Evolutionary conservation across 2,113 vertebrate genomes (phyloP).

Genomic region (Gymnobelideus leadbeateri): DNA sequence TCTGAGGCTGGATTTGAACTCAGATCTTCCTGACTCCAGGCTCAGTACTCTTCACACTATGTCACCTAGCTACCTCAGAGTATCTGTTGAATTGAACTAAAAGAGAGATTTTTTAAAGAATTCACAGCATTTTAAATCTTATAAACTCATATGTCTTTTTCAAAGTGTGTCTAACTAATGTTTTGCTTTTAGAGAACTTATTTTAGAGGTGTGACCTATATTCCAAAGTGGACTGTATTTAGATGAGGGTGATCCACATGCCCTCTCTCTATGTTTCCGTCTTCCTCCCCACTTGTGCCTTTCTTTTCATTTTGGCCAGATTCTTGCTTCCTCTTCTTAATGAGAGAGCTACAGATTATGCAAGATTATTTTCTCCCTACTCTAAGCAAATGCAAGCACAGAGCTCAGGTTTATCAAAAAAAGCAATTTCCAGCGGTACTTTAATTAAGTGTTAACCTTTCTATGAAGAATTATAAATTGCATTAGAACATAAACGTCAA

Average conservation of each 20-base stretch:
- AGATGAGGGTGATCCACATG: no score
- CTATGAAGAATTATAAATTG: constrained; percentile 71
- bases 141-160: background rate
- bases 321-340: constrained; percentile 47
- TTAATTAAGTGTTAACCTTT: constrained; percentile 77
- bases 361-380: constrained; percentile 52
- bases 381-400: constrained; percentile 26
- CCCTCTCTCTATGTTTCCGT: no score
- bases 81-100: background rate
- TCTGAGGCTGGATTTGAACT: background rate
- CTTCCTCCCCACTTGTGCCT: background rate
- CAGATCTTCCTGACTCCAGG: background rate
- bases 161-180: background rate
- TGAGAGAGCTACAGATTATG: background rate
- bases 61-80: background rate
- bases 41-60: background rate
- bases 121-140: background rate
- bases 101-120: background rate
- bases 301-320: background rate
- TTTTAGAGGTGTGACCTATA: background rate
- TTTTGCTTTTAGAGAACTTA: background rate
- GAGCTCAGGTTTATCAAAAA: constrained; percentile 69
- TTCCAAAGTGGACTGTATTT: background rate
- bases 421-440: constrained; percentile 64
- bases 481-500: constrained; percentile 73